Base-by-base conservation (phyloP, 2,113 vertebrate species). In the Pandion haliaetus region DNA sequence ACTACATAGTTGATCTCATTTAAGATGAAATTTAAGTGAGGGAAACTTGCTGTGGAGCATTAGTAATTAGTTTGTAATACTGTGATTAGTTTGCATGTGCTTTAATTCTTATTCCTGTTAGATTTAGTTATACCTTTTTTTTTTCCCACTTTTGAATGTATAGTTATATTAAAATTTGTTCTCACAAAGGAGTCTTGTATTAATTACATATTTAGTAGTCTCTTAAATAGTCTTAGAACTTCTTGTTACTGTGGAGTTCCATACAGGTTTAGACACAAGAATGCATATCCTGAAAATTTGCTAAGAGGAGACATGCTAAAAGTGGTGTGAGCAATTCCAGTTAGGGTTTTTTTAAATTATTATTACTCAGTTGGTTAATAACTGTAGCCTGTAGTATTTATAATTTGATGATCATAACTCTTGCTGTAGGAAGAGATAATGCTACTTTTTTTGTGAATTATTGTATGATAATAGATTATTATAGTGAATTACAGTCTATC, bases 301-400 rank as follows among this genome's bases (percentile, higher is more conserved):
- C 49, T 31, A 21, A 55, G 29, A 85, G 29, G 13, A 88, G 5
- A 55, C 29, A 25, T 40, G 34, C 29, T 25, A 62, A 70, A 69
- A 73, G 67, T 49, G 12, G 4, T 69, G 50, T 59, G n/a, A 81
- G 55, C 54, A 72, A 61, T 86, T 86, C 32, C 40, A 61, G 6
- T 86, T 80, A 77, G 16, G 4, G 2, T 0, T 2, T 29, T 32
- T 59, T 74, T 1, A 7, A 7, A 7, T 50, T 77, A 7, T 76
- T 81, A 28, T 40, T 59, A 13, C 28, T 91, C 2, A 3, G 4
- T 66, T 82, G 25, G 7, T 90, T 82, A 49, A 86, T 86, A 65
- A 59, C 29, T 47, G 38, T 76, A 79, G 8, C 13, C 29, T 86
- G 19, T 67, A 63, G 34, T 40, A n/a, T 61, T 88, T 88, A 26